Evolutionary conservation across 2,888 invertebrate genomes (phyloP).

Genomic region (Tribolium freemani): DNA sequence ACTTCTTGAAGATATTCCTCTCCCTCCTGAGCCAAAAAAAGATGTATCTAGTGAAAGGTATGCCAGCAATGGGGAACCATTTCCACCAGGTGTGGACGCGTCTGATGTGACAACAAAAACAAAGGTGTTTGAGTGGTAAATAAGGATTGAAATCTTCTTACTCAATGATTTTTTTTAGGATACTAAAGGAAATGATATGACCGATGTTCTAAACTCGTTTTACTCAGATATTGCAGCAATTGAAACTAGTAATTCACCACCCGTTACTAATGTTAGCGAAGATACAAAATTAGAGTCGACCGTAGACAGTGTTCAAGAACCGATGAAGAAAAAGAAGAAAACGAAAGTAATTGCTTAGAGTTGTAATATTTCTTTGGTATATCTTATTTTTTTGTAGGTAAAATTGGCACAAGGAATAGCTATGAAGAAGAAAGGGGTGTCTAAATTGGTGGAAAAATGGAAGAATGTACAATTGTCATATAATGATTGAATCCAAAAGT

Average conservation of each 20-base stretch:
- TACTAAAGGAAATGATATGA: slow-evolving; percentile 59
- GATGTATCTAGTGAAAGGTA: slow-evolving; percentile 34
- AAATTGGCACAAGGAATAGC: slow-evolving; percentile 73
- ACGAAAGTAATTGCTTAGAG: slow-evolving; percentile 60
- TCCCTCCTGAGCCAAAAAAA: slow-evolving; percentile 45
- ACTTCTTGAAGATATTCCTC: slow-evolving; percentile 48
- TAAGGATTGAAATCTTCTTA: not conserved
- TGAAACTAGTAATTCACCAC: slow-evolving; percentile 62
- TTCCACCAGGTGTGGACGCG: slow-evolving; percentile 72
- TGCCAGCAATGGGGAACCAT: slow-evolving; percentile 64
- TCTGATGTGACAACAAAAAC: slow-evolving; percentile 59
- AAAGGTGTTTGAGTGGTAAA: slow-evolving; percentile 20
- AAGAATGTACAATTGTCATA: slow-evolving; percentile 72
- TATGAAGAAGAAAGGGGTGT: slow-evolving; percentile 79
- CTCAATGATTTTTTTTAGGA: slow-evolving; percentile 11
- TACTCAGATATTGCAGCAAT: slow-evolving; percentile 74
- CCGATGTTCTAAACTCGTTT: slow-evolving; percentile 73
- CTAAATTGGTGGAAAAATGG: slow-evolving; percentile 80
- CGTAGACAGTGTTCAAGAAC: slow-evolving; percentile 51
- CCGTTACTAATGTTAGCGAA: slow-evolving; percentile 41
- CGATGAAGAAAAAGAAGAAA: slow-evolving; percentile 67
- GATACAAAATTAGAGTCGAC: slow-evolving; percentile 13
- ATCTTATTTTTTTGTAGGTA: slow-evolving; percentile 66
- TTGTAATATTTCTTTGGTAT: not conserved
- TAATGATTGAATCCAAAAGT: slow-evolving; percentile 14